Base-by-base conservation (phyloP, 1,140 invertebrate species). In the Carcinoscorpius rotundicauda region DNA sequence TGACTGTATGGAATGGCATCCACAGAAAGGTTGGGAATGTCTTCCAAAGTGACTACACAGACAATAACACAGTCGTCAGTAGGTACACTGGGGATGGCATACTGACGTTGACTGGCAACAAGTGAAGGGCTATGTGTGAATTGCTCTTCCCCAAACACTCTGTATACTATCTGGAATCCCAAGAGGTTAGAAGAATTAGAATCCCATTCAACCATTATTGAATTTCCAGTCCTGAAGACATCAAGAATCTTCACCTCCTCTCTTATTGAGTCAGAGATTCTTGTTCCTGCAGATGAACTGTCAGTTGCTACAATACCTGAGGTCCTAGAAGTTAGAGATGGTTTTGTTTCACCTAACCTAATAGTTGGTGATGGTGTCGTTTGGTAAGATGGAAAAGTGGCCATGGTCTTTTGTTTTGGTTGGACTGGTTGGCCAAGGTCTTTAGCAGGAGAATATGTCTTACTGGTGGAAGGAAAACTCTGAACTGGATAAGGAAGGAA, bases 1-100 rank as follows among this genome's bases (percentile, higher is more conserved):
- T 94, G 91, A 51, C 82, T 82, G 74, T 87, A 88, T 3, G 89
- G 90, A 48, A 94, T 89, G 53, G 85, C 87, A 64, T 89, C 87
- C 10, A 89, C 89, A 48, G 86, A 90, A 1, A 92, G 53, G 74
- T 89, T 85, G 9, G 64, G 59, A 9, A 86, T 83, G 71, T 93
- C 89, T 75, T 94, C 91, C 64, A 93, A 78, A 5, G 63, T 72
- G 6, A 73, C 88, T 3, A 94, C 91, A 74, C 91, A 94, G 51
- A 94, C 90, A 48, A 95, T 86, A 58, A 95, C 89, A 72, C 91
- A 93, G 80, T 93, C 88, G 81, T 89, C 87, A 4, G 86, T 83
- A 2, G 91, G 91, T 61, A 94, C 89, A 74, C 92, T 93, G 77
- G 91, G 92, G 59, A 93, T 91, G 77, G 88, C 91, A 72, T 93